Conservation (phyloP, 2,797 vertebrate species). For the Pogonophryne albipinna region DNA sequence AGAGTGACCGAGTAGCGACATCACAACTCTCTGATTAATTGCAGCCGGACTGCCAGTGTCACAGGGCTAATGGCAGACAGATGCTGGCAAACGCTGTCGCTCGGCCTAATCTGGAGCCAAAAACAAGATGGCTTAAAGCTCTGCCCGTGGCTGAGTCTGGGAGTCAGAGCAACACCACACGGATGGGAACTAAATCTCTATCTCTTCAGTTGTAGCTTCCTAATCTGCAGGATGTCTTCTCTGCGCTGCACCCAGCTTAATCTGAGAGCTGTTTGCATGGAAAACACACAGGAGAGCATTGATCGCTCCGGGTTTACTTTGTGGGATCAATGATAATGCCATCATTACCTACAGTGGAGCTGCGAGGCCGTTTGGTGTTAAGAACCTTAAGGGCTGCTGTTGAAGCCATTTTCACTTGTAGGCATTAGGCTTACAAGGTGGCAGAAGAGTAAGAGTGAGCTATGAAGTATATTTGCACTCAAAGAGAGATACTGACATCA, state of each 20-base stretch:
- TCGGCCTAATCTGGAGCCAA: slow-evolving; percentile 68
- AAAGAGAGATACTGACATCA: slow-evolving; percentile 7
- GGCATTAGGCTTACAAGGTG: slow-evolving; percentile 1
- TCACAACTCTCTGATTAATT: slow-evolving; percentile 69
- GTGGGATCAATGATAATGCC: slow-evolving; percentile 68
- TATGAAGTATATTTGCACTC: slow-evolving; percentile 9
- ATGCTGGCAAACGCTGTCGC: slow-evolving; percentile 69
- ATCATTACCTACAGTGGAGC: slow-evolving; percentile 52
- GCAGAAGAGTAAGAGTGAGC: slow-evolving; percentile 5
- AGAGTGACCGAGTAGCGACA: slow-evolving; percentile 51
- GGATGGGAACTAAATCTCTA: slow-evolving; percentile 43
- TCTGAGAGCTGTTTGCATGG: slow-evolving; percentile 47
- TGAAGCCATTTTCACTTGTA: slow-evolving; percentile 33
- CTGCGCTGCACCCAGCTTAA: slow-evolving; percentile 35
- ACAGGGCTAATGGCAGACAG: slow-evolving; percentile 72
- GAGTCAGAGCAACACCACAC: slow-evolving; percentile 17
- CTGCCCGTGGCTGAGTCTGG: slow-evolving; percentile 32
- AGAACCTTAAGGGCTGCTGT: slow-evolving; percentile 38
- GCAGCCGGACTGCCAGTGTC: slow-evolving; percentile 67
- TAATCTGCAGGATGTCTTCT: slow-evolving; percentile 65
- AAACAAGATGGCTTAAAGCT: slow-evolving; percentile 62
- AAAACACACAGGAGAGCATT: slow-evolving; percentile 53
- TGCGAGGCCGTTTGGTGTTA: slow-evolving; percentile 45
- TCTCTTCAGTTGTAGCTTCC: slow-evolving; percentile 49
- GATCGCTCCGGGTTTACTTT: slow-evolving; percentile 58